These are phyloP conservation scores for Lasioglossum baleicum DNA, from an alignment of 1,140 invertebrate species.

Conservation along the genomic window DNA sequence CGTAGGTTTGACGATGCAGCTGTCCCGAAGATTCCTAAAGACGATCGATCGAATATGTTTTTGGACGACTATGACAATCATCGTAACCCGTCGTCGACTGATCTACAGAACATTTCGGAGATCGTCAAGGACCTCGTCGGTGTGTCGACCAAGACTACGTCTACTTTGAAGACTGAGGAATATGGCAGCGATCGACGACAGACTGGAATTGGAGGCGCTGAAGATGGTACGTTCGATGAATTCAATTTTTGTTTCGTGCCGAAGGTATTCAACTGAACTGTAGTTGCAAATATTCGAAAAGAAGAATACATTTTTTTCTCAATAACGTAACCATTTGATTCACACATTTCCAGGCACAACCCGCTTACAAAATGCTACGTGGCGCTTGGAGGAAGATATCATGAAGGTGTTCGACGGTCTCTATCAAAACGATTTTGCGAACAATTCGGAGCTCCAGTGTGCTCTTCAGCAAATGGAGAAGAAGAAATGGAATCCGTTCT, in stretches of 20 bases:
- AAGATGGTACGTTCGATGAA: no score
- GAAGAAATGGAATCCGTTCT: constrained; percentile 22
- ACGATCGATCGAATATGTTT: neutral
- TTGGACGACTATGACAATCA: neutral
- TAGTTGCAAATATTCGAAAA: no score
- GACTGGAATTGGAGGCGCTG: no score
- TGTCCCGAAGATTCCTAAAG: neutral
- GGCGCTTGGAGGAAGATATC: neutral
- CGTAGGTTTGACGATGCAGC: neutral
- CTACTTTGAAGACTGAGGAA: no score
- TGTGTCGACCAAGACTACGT: neutral
- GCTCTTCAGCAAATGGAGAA: constrained; percentile 23
- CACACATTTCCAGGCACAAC: neutral
- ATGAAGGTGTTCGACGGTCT: constrained; percentile 33
- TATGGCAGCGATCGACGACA: no score
- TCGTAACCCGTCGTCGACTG: neutral
- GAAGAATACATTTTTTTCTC: no score
- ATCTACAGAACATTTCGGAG: neutral
- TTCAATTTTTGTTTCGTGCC: no score
- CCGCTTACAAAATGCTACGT: neutral
- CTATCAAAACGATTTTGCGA: constrained; percentile 35
- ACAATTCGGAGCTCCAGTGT: constrained; percentile 22
- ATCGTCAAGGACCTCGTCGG: neutral
- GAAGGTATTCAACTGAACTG: no score
- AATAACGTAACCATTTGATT: no score